A percentile compares a stretch with the other conserved stretches of the same genome.
These are phyloP conservation scores for Phrynocephalus forsythii DNA, from an alignment of 2,797 vertebrate genomes.

Conservation along the genomic window DNA sequence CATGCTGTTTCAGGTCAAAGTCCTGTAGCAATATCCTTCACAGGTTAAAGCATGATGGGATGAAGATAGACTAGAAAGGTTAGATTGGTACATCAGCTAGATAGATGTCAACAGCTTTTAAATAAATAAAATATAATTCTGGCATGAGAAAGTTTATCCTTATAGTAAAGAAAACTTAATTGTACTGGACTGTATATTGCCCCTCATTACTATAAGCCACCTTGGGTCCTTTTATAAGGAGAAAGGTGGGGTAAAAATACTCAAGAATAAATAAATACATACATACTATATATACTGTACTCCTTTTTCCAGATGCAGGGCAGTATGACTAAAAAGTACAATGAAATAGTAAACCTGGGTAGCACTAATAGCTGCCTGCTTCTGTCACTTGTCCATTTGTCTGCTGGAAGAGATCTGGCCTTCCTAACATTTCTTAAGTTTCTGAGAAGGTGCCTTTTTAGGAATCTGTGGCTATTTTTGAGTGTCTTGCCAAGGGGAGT, in stretches of 20 bases:
- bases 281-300: neutral
- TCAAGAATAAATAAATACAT: too few relatives aligned
- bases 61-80: too few relatives aligned
- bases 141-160: too few relatives aligned
- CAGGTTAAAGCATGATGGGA: neutral
- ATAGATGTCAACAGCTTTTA: neutral
- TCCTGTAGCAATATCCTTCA: neutral
- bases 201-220: too few relatives aligned
- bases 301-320: neutral
- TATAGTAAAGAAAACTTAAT: too few relatives aligned
- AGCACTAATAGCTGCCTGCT: neutral
- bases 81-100: too few relatives aligned
- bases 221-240: too few relatives aligned
- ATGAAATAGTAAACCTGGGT: neutral
- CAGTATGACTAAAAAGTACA: neutral
- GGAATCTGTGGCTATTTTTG: neutral
- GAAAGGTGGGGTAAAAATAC: too few relatives aligned
- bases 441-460: too few relatives aligned
- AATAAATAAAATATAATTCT: neutral
- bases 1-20: neutral
- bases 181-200: too few relatives aligned
- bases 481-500: neutral
- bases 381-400: neutral
- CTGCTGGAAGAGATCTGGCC: neutral
- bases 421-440: neutral